phyloP scores from a whole-genome alignment of 2,888 invertebrate genomes.

The Thera obeliscata region DNA sequence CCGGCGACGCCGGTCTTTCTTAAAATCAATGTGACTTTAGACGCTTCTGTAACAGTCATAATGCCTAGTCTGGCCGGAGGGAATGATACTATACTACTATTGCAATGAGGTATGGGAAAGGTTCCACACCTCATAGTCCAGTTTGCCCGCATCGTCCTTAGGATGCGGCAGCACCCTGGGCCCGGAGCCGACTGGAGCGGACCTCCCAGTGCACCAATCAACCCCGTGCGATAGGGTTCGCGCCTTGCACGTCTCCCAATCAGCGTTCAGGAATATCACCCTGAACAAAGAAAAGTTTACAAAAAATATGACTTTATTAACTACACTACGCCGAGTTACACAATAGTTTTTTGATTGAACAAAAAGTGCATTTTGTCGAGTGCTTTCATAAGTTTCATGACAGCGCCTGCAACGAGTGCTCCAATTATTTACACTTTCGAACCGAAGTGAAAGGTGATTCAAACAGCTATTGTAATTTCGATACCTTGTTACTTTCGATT shows the following conservation, averaged over 20 bases:
- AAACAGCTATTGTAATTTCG: background rate
- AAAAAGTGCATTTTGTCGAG: background rate
- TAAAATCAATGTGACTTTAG: too few species aligned
- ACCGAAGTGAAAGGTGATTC: background rate
- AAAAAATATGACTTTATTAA: too few species aligned
- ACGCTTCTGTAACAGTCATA: too few species aligned
- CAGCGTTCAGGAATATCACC: slow-evolving; percentile 76
- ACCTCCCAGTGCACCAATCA: slow-evolving; percentile 72
- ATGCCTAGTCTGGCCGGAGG: too few species aligned
- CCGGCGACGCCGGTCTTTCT: too few species aligned
- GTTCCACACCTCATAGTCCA: slow-evolving; percentile 62
- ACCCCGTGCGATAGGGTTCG: slow-evolving; percentile 65
- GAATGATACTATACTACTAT: too few species aligned
- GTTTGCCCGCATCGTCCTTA: slow-evolving; percentile 44
- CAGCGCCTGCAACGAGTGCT: background rate
- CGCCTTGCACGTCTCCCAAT: slow-evolving; percentile 63
- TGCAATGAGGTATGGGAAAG: too few species aligned
- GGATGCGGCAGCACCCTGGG: slow-evolving; percentile 60
- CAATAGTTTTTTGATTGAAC: too few species aligned
- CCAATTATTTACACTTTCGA: background rate
- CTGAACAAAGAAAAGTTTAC: slow-evolving; percentile 49
- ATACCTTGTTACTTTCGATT: background rate
- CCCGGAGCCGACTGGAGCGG: slow-evolving; percentile 52
- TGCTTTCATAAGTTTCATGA: background rate
- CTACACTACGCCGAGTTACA: too few species aligned